Percentiles rank a stretch among this genome's conserved stretches.
phyloP scores from a whole-genome alignment of 2,113 vertebrate genomes.

The Leucosticte australis region DNA sequence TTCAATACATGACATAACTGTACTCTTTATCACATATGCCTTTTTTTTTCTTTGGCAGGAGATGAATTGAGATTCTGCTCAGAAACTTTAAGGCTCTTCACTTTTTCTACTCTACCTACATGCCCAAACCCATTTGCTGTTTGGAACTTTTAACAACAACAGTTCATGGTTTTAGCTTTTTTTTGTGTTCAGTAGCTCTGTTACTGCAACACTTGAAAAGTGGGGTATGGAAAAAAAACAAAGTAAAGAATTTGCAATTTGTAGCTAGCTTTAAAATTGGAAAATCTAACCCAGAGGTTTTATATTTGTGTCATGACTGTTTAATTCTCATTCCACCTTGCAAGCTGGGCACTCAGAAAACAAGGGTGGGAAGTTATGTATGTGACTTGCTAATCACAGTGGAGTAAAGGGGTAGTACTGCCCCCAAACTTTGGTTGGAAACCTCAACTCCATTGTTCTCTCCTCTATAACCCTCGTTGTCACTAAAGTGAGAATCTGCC shows the following conservation, averaged over 20 bases:
- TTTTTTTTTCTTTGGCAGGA: neutral
- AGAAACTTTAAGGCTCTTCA: neutral
- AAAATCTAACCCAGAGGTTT: neutral
- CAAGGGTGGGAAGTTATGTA: neutral
- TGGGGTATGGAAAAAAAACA: neutral
- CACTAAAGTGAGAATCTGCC: neutral
- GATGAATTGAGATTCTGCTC: neutral
- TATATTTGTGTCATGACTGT: neutral
- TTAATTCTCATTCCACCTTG: neutral
- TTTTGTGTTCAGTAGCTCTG: neutral
- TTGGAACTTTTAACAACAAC: neutral
- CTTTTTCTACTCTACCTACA: neutral
- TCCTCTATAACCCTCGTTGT: neutral
- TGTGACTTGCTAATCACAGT: neutral
- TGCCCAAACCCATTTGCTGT: neutral
- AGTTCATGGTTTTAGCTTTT: neutral
- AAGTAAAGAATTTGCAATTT: neutral
- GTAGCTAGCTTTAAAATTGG: neutral
- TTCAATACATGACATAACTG: neutral
- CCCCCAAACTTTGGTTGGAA: neutral
- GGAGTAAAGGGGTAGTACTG: neutral
- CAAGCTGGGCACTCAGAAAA: neutral
- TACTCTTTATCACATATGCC: neutral
- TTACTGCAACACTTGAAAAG: neutral
- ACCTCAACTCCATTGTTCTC: accelerated